Conservation (phyloP, 2,797 vertebrate genomes). For the Harpagifer antarcticus region DNA sequence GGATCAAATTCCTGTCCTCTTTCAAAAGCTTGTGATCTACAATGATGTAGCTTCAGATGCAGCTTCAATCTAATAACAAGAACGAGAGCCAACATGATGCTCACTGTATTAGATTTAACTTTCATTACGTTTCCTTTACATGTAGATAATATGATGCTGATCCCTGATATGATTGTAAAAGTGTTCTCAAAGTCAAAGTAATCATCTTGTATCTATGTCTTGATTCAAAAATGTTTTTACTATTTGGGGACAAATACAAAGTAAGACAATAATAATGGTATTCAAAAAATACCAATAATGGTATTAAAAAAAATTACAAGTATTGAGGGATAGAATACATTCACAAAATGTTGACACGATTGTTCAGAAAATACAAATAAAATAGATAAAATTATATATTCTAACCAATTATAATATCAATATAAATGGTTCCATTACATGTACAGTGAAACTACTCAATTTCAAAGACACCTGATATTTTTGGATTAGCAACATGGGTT, state of each 20-base stretch:
- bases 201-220: no score
- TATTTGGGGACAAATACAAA: no score
- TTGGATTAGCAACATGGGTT: not conserved
- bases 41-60: not conserved
- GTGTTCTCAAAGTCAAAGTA: no score
- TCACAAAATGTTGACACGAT: not conserved
- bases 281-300: no score
- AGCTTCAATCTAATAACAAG: not conserved
- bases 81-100: slow-evolving; percentile 21
- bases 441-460: not conserved
- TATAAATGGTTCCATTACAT: not conserved
- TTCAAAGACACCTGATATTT: not conserved
- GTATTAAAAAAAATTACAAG: no score
- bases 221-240: no score
- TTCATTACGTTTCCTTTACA: not conserved
- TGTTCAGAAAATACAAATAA: not conserved
- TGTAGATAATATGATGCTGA: no score
- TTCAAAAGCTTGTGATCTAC: not conserved
- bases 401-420: not conserved
- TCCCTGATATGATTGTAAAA: no score
- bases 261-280: no score
- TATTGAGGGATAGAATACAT: no score
- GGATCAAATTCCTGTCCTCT: slow-evolving; percentile 41
- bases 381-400: not conserved
- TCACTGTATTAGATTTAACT: not conserved